Percentiles rank a stretch among this genome's conserved stretches.
Conservation (phyloP, 1,140 invertebrate genomes). For the Potamilus streckersoni region DNA sequence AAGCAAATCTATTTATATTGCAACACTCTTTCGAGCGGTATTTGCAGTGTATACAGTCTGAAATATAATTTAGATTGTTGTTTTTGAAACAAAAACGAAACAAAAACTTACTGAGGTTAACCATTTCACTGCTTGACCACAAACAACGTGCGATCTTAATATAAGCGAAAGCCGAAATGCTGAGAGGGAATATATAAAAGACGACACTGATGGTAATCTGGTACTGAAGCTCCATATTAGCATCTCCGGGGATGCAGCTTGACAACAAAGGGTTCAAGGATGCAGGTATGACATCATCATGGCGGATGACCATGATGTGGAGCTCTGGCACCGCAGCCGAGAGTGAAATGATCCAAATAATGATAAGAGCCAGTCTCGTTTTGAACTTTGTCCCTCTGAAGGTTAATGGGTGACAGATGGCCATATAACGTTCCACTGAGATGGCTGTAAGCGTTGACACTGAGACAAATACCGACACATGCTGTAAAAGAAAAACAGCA, state of each 20-base stretch:
- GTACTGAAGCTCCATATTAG: constrained; percentile 70
- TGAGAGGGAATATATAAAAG: constrained; percentile 80
- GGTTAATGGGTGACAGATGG: constrained; percentile 89
- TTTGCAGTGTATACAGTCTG: too few species aligned
- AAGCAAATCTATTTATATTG: too few species aligned
- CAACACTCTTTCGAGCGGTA: too few species aligned
- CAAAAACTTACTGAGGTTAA: constrained; percentile 42
- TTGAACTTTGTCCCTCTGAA: constrained; percentile 80
- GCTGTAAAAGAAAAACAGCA: constrained; percentile 70
- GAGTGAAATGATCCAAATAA: constrained; percentile 77
- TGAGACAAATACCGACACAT: constrained; percentile 88
- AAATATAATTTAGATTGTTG: too few species aligned
- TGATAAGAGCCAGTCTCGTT: constrained; percentile 75
- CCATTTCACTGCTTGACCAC: constrained; percentile 82
- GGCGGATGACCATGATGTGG: constrained; percentile 27
- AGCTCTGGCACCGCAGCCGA: constrained; percentile 35
- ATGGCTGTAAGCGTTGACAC: constrained; percentile 90
- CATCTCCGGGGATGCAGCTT: constrained; percentile 27
- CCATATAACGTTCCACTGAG: constrained; percentile 91
- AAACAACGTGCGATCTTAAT: constrained; percentile 84
- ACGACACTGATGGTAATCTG: constrained; percentile 77
- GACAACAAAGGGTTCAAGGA: constrained; percentile 41
- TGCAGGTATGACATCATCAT: constrained; percentile 25
- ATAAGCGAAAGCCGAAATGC: constrained; percentile 87
- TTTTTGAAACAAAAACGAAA: too few species aligned